phyloP scores from a whole-genome alignment of 2,113 vertebrate species.

The Sapayoa aenigma region DNA sequence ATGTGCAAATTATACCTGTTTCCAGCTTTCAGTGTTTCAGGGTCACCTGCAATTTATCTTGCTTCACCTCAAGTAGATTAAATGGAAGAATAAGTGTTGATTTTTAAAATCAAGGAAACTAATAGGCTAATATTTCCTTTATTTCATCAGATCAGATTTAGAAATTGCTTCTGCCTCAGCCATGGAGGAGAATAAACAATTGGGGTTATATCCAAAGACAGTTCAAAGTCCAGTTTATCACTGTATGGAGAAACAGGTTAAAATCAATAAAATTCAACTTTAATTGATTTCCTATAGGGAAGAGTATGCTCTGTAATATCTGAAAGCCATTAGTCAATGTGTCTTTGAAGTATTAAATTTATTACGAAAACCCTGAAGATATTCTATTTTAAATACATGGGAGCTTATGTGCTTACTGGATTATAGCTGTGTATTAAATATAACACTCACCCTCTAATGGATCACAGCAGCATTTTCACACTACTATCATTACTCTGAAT shows the following conservation, averaged over 20 bases:
- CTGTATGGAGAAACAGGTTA: constrained; percentile 2
- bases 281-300: constrained; percentile 68
- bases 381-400: constrained; percentile 35
- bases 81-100: not conserved
- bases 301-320: constrained; percentile 11
- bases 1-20: not conserved
- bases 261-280: constrained; percentile 56
- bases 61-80: not conserved
- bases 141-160: constrained; percentile 35
- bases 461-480: constrained; percentile 29
- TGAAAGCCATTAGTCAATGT: constrained; percentile 59
- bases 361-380: constrained; percentile 43
- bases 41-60: constrained; percentile 2
- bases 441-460: constrained; percentile 7
- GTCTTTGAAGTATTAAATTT: constrained; percentile 60
- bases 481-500: constrained; percentile 9
- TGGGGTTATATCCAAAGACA: not conserved
- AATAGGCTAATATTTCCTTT: constrained; percentile 29
- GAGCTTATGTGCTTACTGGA: constrained; percentile 43
- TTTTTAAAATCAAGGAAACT: constrained; percentile 8
- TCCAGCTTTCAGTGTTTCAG: not conserved
- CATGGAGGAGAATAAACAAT: not conserved
- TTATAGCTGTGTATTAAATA: constrained; percentile 19
- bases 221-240: constrained; percentile 17
- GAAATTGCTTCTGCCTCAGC: constrained; percentile 7